Base-by-base conservation (phyloP, 2,797 vertebrate species). In the Muscicapa comitata region DNA sequence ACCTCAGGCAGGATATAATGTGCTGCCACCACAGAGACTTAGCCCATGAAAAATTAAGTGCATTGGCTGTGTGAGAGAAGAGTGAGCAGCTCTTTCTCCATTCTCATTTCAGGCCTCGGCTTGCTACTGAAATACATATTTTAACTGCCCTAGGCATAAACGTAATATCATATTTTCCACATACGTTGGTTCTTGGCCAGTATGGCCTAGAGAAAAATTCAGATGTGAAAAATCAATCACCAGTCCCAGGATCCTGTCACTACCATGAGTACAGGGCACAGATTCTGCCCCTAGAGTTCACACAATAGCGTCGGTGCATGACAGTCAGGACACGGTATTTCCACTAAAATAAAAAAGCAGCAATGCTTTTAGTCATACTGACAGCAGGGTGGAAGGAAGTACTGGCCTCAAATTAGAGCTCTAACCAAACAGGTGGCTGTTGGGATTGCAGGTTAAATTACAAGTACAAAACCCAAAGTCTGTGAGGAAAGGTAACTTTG, bases 241-340 rank as follows among this genome's bases (percentile, higher is more conserved):
- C 59, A 43, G 18, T 73, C 31, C 51, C 25, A 55, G 57, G 45
- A 82, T 73, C 40, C 40, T 3, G 1, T 19, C 38, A 18, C 38
- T 65, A 57, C 50, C 9, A 0, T 25, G 35, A 73, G 21, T 28
- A 47, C 2, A 79, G 38, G 17, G 15, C 42, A 57, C 40, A 40
- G 40, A 53, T 79, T 51, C 80, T 88, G 43, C 71, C n/a, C 43
- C 59, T 15, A 3, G 8, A 70, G 15, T 54, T 66, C 65, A 70
- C 21, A 71, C 35, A 42, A 33, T 3, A 73, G 37, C 25, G 37
- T 17, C 0, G 0, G n/a, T 63, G 48, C 42, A 35, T 0, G 0
- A 57, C 53, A 77, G 42, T 42, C 59, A 54, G 61, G 61, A 67
- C 29, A 50, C 20, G 59, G 29, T 12, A 70, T 61, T 77, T 81